phyloP scores from a whole-genome alignment of 1,140 invertebrate species.

The Phortica variegata region DNA sequence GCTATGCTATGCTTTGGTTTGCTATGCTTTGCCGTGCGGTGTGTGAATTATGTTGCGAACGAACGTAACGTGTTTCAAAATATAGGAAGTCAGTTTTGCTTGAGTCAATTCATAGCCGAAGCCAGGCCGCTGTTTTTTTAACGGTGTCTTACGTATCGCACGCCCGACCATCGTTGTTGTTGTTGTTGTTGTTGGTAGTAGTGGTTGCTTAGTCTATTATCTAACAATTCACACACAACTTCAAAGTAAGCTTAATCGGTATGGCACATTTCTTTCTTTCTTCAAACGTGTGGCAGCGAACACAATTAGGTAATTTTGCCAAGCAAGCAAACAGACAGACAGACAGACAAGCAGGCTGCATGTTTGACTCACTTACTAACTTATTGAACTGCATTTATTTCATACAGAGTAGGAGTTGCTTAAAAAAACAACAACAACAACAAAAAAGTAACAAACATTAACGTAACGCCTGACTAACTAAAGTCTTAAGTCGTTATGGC shows the following conservation, averaged over 20 bases:
- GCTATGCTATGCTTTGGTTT: too few species aligned
- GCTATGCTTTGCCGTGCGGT: constrained; percentile 39
- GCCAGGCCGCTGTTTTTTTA: constrained; percentile 35
- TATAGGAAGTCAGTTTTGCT: constrained; percentile 57
- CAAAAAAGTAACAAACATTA: too few species aligned
- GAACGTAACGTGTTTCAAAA: constrained; percentile 58
- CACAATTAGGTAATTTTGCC: constrained; percentile 55
- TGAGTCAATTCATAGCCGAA: constrained; percentile 30
- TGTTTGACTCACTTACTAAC: constrained; percentile 5
- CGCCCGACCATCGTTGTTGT: constrained; percentile 14
- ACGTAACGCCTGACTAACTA: too few species aligned
- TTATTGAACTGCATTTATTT: constrained; percentile 19
- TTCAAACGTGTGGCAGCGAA: too few species aligned
- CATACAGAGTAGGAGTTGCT: too few species aligned
- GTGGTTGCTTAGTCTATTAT: constrained; percentile 24
- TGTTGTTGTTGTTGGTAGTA: constrained; percentile 17
- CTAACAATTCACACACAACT: constrained; percentile 29
- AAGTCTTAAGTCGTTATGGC: too few species aligned
- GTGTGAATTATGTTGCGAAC: constrained; percentile 57
- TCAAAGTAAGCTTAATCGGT: constrained; percentile 22
- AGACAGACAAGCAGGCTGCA: background rate
- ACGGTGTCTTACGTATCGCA: constrained; percentile 37
- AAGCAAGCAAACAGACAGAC: constrained; percentile 37
- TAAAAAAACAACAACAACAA: too few species aligned
- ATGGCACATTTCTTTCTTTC: constrained; percentile 45